Conservation (phyloP, 2,797 vertebrate genomes). For the Rallus crepitans region DNA sequence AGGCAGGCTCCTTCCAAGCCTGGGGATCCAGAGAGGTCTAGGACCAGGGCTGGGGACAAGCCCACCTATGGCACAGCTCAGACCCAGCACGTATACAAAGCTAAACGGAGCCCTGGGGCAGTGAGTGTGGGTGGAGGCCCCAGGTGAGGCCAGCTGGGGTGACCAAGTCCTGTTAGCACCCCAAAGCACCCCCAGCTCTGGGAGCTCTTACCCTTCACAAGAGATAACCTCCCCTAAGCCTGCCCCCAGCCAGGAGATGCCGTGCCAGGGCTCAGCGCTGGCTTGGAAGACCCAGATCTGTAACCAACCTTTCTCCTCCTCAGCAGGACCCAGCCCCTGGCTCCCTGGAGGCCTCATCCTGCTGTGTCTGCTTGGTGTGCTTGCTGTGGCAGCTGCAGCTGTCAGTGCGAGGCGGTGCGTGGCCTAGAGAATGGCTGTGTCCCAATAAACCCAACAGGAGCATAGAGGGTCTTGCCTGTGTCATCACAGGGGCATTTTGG, state of each 20-base stretch:
- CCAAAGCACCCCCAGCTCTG: not conserved
- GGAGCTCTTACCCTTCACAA: not conserved
- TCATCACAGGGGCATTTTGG: not conserved
- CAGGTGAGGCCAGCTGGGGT: not conserved
- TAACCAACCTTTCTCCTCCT: not conserved
- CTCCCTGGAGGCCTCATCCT: not conserved
- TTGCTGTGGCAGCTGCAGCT: not conserved
- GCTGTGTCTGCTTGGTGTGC: not conserved
- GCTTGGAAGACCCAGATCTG: not conserved
- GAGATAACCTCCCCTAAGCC: not conserved
- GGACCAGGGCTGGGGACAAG: not conserved
- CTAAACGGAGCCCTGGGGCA: not conserved
- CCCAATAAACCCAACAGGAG: constrained; percentile 30
- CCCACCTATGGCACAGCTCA: not conserved
- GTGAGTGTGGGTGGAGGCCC: not conserved
- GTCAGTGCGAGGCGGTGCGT: not conserved
- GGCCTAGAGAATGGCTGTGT: not conserved
- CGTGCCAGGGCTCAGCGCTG: fast-evolving
- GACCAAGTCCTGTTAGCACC: fast-evolving
- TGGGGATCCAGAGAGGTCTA: not conserved
- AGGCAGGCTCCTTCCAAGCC: not conserved
- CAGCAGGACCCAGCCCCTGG: not conserved
- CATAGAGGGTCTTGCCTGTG: not conserved
- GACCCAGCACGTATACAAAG: not conserved
- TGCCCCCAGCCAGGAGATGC: not conserved